A percentile compares a stretch with the other conserved stretches of the same genome.
phyloP scores from a whole-genome alignment of 2,888 invertebrate species.

The Mellilla xanthometata region DNA sequence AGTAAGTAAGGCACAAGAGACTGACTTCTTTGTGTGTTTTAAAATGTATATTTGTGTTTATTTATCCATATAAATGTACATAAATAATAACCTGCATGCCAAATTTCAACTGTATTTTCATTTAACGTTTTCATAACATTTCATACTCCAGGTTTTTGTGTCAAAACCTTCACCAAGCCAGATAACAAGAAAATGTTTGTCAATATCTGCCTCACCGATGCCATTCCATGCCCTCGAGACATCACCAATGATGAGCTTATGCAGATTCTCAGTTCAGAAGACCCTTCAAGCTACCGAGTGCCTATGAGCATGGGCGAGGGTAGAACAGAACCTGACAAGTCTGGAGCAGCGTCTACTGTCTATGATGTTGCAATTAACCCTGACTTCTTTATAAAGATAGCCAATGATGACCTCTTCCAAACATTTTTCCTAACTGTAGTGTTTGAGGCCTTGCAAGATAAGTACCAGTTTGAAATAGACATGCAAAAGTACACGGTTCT shows the following conservation, averaged over 20 bases:
- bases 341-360: slow-evolving; percentile 87
- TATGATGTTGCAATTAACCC: slow-evolving; percentile 94
- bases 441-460: slow-evolving; percentile 88
- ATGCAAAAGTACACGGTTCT: slow-evolving; percentile 86
- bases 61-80: no score
- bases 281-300: slow-evolving; percentile 88
- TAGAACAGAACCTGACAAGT: slow-evolving; percentile 89
- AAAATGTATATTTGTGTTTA: no score
- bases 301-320: slow-evolving; percentile 96
- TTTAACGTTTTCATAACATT: no score
- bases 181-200: slow-evolving; percentile 90
- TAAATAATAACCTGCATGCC: no score
- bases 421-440: slow-evolving; percentile 91
- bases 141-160: slow-evolving; percentile 86
- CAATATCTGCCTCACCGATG: slow-evolving; percentile 91
- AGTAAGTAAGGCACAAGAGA: no score
- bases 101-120: no score
- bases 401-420: slow-evolving; percentile 86
- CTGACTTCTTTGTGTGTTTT: no score
- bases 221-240: slow-evolving; percentile 88
- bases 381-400: slow-evolving; percentile 88
- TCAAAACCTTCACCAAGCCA: slow-evolving; percentile 87
- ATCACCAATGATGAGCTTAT: slow-evolving; percentile 87
- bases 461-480: slow-evolving; percentile 88
- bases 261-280: slow-evolving; percentile 86